These are phyloP conservation scores for Anodontia alba DNA, from an alignment of 2,888 invertebrate species.

Conservation along the genomic window DNA sequence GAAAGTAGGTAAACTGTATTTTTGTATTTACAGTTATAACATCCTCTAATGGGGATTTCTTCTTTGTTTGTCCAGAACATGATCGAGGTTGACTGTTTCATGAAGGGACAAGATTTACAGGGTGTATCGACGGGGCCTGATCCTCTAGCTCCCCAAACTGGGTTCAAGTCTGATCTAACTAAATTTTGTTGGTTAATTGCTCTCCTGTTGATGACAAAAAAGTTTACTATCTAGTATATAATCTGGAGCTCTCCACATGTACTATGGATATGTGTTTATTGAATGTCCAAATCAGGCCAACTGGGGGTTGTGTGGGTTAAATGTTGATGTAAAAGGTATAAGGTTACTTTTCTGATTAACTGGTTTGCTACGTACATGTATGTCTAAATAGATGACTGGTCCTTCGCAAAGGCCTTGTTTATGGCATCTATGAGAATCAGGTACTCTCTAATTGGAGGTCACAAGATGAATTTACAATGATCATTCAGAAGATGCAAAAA, in stretches of 20 bases:
- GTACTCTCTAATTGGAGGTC: no score
- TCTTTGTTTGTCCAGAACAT: background rate
- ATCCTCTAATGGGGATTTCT: background rate
- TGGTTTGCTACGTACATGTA: no score
- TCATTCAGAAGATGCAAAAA: no score
- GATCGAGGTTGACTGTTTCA: background rate
- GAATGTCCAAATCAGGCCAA: background rate
- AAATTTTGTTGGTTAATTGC: background rate
- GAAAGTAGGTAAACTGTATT: background rate
- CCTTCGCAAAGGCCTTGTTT: no score
- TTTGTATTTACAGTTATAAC: conserved; percentile 1
- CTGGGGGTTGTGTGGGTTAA: background rate
- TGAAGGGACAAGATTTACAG: background rate
- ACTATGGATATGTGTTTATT: background rate
- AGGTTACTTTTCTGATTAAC: background rate
- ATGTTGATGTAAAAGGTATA: background rate
- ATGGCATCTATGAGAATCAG: no score
- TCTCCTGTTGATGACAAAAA: background rate
- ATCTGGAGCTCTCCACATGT: background rate
- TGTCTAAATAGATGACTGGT: no score
- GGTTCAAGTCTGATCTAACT: background rate
- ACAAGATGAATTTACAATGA: no score
- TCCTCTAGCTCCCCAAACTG: background rate
- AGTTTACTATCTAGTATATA: background rate
- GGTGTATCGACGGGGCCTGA: background rate